Evolutionary conservation across 2,113 vertebrate genomes (phyloP).

Genomic region (Microcebus jonahi): DNA sequence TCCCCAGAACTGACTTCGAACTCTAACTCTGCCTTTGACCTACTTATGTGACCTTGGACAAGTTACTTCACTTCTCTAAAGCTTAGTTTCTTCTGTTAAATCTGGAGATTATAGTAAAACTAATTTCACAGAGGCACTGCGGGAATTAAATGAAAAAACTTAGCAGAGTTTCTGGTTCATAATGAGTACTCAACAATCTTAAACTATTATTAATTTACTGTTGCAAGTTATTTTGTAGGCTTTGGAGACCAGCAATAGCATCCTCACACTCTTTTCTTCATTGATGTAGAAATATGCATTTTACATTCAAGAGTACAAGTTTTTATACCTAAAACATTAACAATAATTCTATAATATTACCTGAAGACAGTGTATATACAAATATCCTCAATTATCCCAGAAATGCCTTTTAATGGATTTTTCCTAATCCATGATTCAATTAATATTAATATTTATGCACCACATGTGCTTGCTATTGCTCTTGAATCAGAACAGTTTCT

Average conservation of each 20-base stretch:
- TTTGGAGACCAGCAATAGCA: neutral
- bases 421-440: neutral
- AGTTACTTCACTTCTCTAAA: neutral
- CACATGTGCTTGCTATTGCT: neutral
- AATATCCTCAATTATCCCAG: neutral
- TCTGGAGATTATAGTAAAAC: neutral
- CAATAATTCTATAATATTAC: neutral
- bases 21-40: neutral
- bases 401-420: neutral
- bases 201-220: neutral
- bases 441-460: neutral
- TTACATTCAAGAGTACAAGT: neutral
- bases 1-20: neutral
- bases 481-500: neutral
- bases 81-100: neutral
- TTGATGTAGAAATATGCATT: neutral
- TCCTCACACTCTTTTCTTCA: neutral
- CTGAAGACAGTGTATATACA: neutral
- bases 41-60: neutral
- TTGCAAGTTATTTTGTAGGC: neutral
- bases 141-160: constrained; percentile 27
- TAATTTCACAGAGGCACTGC: neutral
- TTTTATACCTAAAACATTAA: neutral
- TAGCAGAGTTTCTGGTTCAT: neutral
- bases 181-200: neutral